Percentiles rank a stretch among this genome's conserved stretches.
Evolutionary conservation across 2,888 invertebrate genomes (phyloP).

Genomic region (Thalpophila matura): DNA sequence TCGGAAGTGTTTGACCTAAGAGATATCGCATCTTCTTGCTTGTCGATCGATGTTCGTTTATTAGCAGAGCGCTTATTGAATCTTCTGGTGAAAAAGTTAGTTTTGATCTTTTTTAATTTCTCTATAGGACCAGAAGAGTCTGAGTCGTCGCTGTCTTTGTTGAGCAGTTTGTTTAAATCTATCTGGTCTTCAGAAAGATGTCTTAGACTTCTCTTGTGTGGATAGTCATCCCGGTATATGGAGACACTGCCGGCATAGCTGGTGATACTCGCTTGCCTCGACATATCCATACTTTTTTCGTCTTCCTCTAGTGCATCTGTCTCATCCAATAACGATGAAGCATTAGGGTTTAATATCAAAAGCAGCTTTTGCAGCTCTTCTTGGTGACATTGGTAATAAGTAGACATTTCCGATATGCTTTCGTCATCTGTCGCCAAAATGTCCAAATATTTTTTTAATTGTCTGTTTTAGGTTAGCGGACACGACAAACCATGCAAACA

Average conservation of each 20-base stretch:
- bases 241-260: constrained; percentile 80
- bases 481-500: constrained; percentile 89
- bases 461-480: constrained; percentile 78
- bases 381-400: constrained; percentile 84
- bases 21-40: constrained; percentile 88
- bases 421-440: constrained; percentile 90
- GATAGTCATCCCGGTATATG: constrained; percentile 82
- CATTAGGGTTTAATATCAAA: constrained; percentile 82
- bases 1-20: constrained; percentile 89
- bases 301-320: constrained; percentile 82
- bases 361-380: constrained; percentile 83
- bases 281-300: constrained; percentile 76
- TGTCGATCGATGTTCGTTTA: constrained; percentile 84
- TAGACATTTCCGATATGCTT: constrained; percentile 80
- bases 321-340: constrained; percentile 80
- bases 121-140: constrained; percentile 87
- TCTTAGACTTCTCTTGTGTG: constrained; percentile 79
- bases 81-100: constrained; percentile 91
- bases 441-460: constrained; percentile 91
- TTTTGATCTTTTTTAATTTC: constrained; percentile 92
- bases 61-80: constrained; percentile 86
- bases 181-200: constrained; percentile 85
- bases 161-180: constrained; percentile 85
- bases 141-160: constrained; percentile 87
- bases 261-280: constrained; percentile 77